phyloP scores from a whole-genome alignment of 2,113 vertebrate species.

The Hyperopisus bebe region DNA sequence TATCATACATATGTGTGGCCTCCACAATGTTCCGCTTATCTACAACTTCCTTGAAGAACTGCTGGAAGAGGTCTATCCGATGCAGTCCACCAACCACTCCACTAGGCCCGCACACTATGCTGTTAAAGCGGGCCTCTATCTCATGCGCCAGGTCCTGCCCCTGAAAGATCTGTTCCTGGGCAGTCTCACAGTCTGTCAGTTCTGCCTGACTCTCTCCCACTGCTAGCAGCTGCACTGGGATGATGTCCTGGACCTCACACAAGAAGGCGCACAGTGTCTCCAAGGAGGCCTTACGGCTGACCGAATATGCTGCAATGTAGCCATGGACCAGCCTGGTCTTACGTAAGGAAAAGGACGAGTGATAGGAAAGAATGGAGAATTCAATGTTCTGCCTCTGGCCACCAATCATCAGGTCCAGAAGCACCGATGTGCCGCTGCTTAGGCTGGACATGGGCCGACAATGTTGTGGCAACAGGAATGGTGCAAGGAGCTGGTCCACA shows the following conservation, averaged over 20 bases:
- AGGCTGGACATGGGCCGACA: slow-evolving; percentile 67
- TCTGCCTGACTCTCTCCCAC: slow-evolving; percentile 72
- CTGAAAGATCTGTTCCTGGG: slow-evolving; percentile 78
- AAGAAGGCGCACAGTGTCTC: slow-evolving; percentile 88
- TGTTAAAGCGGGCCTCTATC: slow-evolving; percentile 77
- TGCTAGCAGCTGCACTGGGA: slow-evolving; percentile 85
- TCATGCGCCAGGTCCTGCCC: slow-evolving; percentile 90
- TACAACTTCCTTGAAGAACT: slow-evolving; percentile 81
- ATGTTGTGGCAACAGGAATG: slow-evolving; percentile 74
- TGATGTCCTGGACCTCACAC: slow-evolving; percentile 90
- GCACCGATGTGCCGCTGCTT: slow-evolving; percentile 65
- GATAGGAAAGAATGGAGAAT: slow-evolving; percentile 82
- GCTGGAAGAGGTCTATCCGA: slow-evolving; percentile 81
- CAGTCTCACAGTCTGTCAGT: slow-evolving; percentile 69
- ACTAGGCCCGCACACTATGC: slow-evolving; percentile 65
- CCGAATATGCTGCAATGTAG: slow-evolving; percentile 86
- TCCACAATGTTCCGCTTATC: slow-evolving; percentile 87
- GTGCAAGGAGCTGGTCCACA: slow-evolving; percentile 78
- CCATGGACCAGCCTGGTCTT: slow-evolving; percentile 87
- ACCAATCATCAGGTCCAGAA: slow-evolving; percentile 75
- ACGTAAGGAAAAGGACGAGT: slow-evolving; percentile 80
- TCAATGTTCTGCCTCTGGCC: slow-evolving; percentile 73
- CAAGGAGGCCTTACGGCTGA: slow-evolving; percentile 80
- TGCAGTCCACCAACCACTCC: slow-evolving; percentile 71
- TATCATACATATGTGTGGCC: slow-evolving; percentile 89